Evolutionary conservation across 2,888 invertebrate genomes (phyloP).

Genomic region (Hymenopus coronatus): DNA sequence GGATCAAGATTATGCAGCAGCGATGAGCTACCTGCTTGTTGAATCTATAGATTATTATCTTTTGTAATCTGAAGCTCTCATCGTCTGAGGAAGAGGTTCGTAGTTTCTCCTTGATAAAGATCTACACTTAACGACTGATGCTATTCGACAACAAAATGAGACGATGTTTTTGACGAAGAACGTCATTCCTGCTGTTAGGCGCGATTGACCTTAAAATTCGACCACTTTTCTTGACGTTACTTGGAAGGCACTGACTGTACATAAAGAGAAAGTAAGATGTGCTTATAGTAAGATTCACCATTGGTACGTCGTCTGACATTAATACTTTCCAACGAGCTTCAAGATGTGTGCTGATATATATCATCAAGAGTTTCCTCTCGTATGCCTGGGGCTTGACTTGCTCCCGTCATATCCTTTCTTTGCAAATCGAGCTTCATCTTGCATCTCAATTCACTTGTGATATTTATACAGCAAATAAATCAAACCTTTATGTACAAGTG

Average conservation of each 20-base stretch:
- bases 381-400: background rate
- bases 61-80: too few relatives aligned
- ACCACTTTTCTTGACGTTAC: background rate
- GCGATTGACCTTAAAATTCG: background rate
- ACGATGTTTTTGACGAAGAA: too few relatives aligned
- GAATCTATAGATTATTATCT: too few relatives aligned
- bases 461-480: background rate
- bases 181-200: too few relatives aligned
- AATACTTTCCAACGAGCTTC: background rate
- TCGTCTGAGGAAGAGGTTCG: too few relatives aligned
- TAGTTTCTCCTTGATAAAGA: too few relatives aligned
- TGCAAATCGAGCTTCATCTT: background rate
- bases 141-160: too few relatives aligned
- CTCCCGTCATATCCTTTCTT: background rate
- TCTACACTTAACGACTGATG: too few relatives aligned
- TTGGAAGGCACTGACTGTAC: background rate
- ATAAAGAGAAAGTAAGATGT: background rate
- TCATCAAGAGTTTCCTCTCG: background rate
- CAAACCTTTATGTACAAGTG: background rate
- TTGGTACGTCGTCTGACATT: background rate
- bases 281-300: background rate
- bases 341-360: background rate
- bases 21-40: too few relatives aligned
- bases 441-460: background rate
- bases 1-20: too few relatives aligned